Conservation (phyloP, 2,113 vertebrate genomes). For the Nibea coibor region DNA sequence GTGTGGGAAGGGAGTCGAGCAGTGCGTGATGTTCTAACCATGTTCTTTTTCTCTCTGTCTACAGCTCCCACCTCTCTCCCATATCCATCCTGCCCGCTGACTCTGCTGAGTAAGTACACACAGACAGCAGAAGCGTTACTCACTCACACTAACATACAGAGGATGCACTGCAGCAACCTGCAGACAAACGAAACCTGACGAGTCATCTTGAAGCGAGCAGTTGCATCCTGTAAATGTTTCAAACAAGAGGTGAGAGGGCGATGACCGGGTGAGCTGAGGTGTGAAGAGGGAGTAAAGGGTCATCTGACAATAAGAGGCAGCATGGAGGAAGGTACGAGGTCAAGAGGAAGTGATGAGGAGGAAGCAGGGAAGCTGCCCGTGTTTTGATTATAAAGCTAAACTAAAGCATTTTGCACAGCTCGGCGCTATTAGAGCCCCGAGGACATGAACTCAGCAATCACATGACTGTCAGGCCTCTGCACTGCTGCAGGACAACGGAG, state of each 20-base stretch:
- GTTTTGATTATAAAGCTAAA: constrained; percentile 49
- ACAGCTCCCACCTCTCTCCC: constrained; percentile 91
- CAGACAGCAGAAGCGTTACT: constrained; percentile 2
- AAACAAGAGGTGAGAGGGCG: not conserved
- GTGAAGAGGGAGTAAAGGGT: constrained; percentile 2
- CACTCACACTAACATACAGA: not conserved
- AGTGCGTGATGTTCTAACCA: constrained; percentile 67
- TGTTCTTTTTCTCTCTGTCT: constrained; percentile 69
- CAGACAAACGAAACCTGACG: too few species aligned
- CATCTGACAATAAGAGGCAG: constrained; percentile 19
- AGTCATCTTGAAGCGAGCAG: not conserved
- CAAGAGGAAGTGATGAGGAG: constrained; percentile 13
- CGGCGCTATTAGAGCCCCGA: not conserved
- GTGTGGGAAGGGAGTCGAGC: not conserved
- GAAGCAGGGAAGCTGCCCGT: not conserved
- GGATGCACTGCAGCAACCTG: too few species aligned
- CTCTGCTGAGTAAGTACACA: constrained; percentile 92
- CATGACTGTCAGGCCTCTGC: constrained; percentile 54
- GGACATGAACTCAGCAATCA: constrained; percentile 42
- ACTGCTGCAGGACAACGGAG: not conserved
- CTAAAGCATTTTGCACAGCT: constrained; percentile 30
- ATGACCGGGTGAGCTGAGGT: not conserved
- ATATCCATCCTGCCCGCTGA: constrained; percentile 93
- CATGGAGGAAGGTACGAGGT: not conserved
- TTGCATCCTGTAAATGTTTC: not conserved